These are phyloP conservation scores for Spatula clypeata DNA, from an alignment of 2,797 vertebrate genomes.

Conservation along the genomic window DNA sequence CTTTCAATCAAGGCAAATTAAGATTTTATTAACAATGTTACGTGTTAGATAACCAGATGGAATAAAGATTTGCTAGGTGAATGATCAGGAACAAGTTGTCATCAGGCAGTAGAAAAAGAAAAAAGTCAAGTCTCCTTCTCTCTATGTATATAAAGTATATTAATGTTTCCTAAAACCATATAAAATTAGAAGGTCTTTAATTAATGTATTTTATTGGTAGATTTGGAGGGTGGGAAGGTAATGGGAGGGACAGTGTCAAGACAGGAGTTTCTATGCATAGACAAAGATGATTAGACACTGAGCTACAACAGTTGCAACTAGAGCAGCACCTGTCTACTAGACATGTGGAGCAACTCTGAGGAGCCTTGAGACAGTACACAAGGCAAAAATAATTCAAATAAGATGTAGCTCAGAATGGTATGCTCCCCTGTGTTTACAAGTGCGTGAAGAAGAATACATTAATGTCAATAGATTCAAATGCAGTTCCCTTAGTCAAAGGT, in stretches of 20 bases:
- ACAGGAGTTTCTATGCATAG: background rate
- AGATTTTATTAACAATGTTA: background rate
- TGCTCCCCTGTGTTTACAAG: background rate
- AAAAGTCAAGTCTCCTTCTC: background rate
- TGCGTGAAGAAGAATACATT: background rate
- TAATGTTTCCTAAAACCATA: background rate
- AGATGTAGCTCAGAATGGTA: background rate
- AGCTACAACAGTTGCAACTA: background rate
- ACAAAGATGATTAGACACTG: background rate
- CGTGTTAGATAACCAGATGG: background rate
- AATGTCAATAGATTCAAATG: background rate
- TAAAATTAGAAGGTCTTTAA: background rate
- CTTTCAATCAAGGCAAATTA: background rate
- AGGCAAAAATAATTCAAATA: background rate
- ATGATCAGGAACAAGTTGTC: background rate
- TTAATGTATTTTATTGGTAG: background rate
- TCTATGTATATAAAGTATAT: background rate
- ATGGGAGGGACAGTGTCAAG: background rate
- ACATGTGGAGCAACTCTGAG: background rate
- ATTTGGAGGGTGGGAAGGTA: background rate
- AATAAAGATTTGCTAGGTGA: background rate
- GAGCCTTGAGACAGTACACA: background rate
- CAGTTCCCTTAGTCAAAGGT: background rate
- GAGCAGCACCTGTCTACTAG: background rate
- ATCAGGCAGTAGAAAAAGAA: background rate